phyloP scores from a whole-genome alignment of 35 echinoderm and acorn worm genomes.

The Apostichopus californicus region DNA sequence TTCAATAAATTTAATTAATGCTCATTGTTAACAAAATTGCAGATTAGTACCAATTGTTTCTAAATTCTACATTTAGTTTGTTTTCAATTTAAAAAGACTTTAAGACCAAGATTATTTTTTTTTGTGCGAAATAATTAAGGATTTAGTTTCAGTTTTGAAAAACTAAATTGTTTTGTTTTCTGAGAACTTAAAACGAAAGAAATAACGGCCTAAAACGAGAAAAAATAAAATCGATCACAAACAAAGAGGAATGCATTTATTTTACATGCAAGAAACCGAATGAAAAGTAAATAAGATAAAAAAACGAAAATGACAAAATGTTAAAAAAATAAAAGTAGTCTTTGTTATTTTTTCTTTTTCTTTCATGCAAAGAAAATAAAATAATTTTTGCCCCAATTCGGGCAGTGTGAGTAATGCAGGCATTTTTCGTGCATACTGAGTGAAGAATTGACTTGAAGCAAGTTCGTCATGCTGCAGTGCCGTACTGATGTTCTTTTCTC shows the following conservation, averaged over 20 bases:
- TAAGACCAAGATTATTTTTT: background rate
- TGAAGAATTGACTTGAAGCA: slow-evolving; percentile 14
- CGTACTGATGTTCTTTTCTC: background rate
- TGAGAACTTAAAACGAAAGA: background rate
- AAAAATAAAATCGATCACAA: background rate
- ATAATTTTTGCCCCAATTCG: background rate
- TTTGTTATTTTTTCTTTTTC: background rate
- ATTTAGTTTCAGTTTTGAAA: too few species aligned
- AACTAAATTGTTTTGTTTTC: background rate
- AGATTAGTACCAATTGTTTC: too few species aligned
- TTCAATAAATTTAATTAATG: too few species aligned
- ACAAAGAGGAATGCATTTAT: background rate
- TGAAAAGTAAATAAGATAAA: background rate
- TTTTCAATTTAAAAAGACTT: background rate
- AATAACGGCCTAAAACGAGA: background rate
- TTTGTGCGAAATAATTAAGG: too few species aligned
- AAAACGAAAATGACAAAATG: background rate
- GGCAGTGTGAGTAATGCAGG: slow-evolving; percentile 27
- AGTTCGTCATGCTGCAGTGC: slow-evolving; percentile 22
- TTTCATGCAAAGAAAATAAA: slow-evolving; percentile 23
- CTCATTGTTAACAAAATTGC: too few species aligned
- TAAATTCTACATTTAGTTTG: too few species aligned
- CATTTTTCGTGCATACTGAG: slow-evolving; percentile 14
- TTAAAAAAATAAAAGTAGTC: background rate
- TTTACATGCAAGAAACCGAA: background rate